Conservation (phyloP, 1,140 invertebrate genomes). For the Trachymyrmex cornetzi region DNA sequence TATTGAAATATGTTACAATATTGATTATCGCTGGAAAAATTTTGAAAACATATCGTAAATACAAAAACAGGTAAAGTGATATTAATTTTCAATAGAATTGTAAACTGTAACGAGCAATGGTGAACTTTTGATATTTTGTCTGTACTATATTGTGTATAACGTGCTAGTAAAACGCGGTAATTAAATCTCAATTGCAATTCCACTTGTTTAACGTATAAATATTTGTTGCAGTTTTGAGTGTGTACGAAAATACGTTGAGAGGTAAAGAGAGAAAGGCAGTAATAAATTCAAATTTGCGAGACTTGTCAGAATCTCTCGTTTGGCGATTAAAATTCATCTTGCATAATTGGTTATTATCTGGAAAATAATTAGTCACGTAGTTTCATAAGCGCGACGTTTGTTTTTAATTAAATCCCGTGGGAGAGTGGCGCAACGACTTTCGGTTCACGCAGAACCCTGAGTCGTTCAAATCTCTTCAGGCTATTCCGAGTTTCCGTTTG, state of each 20-base stretch:
- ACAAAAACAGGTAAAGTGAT: conserved; percentile 25
- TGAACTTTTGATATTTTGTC: conserved; percentile 38
- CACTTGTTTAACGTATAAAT: conserved; percentile 53
- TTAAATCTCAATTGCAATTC: conserved; percentile 58
- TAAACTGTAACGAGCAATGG: conserved; percentile 5
- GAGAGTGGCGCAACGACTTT: conserved; percentile 34
- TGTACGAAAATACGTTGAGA: background rate
- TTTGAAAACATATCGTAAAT: conserved; percentile 22
- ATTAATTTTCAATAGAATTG: conserved; percentile 45
- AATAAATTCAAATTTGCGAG: conserved; percentile 36
- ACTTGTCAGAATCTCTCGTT: conserved; percentile 23
- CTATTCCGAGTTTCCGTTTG: conserved; percentile 57
- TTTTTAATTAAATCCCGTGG: conserved; percentile 57
- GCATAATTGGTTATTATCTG: conserved; percentile 60
- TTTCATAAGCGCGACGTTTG: conserved; percentile 56
- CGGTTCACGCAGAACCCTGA: background rate
- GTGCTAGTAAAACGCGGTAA: conserved; percentile 47
- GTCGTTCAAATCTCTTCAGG: conserved; percentile 52
- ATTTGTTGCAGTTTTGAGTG: conserved; percentile 53
- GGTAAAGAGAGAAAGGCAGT: background rate
- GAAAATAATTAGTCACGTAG: conserved; percentile 61
- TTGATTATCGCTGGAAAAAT: conserved; percentile 8
- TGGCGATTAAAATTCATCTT: conserved; percentile 59
- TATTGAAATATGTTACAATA: background rate
- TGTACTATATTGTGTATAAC: conserved; percentile 13